Evolutionary conservation across 2,797 vertebrate species (phyloP).

Genomic region (Clarias platycephalus): DNA sequence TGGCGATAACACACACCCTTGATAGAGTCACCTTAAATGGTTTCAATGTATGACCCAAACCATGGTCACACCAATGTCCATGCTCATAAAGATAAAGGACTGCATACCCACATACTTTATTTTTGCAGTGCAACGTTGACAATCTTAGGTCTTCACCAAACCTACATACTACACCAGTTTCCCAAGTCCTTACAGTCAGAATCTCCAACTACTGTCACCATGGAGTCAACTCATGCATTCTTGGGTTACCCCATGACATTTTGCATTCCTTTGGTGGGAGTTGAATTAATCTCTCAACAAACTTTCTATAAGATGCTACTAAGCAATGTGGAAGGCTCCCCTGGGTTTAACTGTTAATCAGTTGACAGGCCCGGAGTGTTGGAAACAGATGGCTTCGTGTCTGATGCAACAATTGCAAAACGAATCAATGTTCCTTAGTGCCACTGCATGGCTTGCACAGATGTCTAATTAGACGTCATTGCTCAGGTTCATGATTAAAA

Average conservation of each 20-base stretch:
- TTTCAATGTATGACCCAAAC: neutral
- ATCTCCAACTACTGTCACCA: neutral
- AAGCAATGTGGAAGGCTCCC: neutral
- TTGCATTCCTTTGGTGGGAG: neutral
- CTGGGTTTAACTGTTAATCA: neutral
- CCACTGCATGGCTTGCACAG: neutral
- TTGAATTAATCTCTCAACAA: neutral
- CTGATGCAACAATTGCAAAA: neutral
- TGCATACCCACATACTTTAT: neutral
- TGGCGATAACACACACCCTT: neutral
- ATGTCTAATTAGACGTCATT: neutral
- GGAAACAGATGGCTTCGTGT: neutral
- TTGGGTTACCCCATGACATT: neutral
- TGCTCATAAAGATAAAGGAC: neutral
- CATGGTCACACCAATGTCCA: neutral
- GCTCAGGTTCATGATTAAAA: neutral
- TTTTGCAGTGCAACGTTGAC: neutral
- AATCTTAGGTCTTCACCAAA: neutral
- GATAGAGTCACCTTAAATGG: neutral
- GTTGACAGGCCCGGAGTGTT: neutral
- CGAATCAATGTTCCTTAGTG: neutral
- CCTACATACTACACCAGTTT: neutral
- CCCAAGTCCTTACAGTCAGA: neutral
- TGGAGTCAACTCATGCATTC: neutral
- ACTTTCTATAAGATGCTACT: neutral